Conservation (phyloP, 2,888 invertebrate genomes). For the Catonia carolina region DNA sequence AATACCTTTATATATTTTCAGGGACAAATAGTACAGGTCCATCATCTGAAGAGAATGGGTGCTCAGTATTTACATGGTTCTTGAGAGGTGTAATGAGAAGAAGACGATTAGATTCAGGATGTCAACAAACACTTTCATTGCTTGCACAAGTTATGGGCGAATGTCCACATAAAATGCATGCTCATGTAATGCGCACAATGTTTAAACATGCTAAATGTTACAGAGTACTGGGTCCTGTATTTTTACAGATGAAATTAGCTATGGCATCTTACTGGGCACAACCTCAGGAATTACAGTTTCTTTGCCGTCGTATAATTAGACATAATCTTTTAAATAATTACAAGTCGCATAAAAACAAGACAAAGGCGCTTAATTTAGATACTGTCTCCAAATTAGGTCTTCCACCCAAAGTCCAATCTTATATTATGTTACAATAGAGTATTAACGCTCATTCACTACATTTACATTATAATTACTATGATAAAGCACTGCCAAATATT, state of each 20-base stretch:
- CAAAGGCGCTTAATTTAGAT: neutral
- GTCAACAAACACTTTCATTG: neutral
- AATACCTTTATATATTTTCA: no score
- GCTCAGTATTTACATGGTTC: slow-evolving; percentile 3
- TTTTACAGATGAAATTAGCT: neutral
- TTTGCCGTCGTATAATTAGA: neutral
- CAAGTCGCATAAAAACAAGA: no score
- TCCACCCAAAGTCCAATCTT: neutral
- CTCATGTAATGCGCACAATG: slow-evolving; percentile 6
- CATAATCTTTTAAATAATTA: neutral
- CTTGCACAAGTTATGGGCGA: slow-evolving; percentile 2
- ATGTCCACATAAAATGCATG: neutral
- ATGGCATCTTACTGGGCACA: neutral
- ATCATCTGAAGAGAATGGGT: neutral
- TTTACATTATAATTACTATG: no score
- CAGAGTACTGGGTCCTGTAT: neutral
- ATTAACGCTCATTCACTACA: no score
- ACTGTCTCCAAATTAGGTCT: slow-evolving; percentile 1
- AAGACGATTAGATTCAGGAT: neutral
- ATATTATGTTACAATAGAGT: neutral
- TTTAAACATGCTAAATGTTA: slow-evolving; percentile 1
- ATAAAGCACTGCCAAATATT: no score
- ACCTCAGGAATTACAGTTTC: neutral
- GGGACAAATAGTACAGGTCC: neutral
- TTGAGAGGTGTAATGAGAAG: slow-evolving; percentile 1